phyloP scores from a whole-genome alignment of 1,140 invertebrate genomes.

The Drosophila auraria region DNA sequence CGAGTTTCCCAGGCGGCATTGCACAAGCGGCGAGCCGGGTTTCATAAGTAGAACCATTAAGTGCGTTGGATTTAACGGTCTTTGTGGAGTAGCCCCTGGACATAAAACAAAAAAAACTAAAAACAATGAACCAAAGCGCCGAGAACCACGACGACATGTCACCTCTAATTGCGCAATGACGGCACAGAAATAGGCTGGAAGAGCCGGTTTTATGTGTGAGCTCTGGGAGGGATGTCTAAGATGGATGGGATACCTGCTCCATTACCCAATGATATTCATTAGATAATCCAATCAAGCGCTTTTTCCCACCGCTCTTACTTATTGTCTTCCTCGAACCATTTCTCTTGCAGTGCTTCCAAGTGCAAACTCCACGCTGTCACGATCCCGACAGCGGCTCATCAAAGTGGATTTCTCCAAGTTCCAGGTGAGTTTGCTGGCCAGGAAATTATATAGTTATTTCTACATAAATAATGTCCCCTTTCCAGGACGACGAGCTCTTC shows the following conservation, averaged over 20 bases:
- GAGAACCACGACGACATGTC: slow-evolving; percentile 40
- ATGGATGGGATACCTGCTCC: slow-evolving; percentile 10
- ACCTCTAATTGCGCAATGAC: slow-evolving; percentile 52
- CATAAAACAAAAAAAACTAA: slow-evolving; percentile 24
- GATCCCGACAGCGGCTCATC: slow-evolving; percentile 87
- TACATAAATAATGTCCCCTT: neutral
- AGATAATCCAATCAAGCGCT: slow-evolving; percentile 65
- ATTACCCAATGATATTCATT: slow-evolving; percentile 53
- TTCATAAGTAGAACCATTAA: slow-evolving; percentile 73
- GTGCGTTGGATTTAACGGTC: slow-evolving; percentile 68
- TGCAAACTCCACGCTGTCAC: slow-evolving; percentile 72
- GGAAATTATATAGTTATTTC: neutral
- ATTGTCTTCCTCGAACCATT: slow-evolving; percentile 33
- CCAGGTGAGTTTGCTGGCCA: slow-evolving; percentile 85
- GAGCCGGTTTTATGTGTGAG: slow-evolving; percentile 29
- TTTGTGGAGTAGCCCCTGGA: slow-evolving; percentile 29
- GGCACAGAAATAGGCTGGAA: slow-evolving; percentile 16
- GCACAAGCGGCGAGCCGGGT: slow-evolving; percentile 36
- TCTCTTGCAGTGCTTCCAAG: slow-evolving; percentile 79
- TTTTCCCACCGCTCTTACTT: slow-evolving; percentile 56
- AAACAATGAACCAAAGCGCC: slow-evolving; percentile 33
- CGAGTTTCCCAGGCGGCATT: slow-evolving; percentile 42
- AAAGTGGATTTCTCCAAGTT: slow-evolving; percentile 89
- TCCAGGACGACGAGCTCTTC: slow-evolving; percentile 78
- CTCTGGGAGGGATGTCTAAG: slow-evolving; percentile 2